Percentiles rank a stretch among this genome's conserved stretches.
These are phyloP conservation scores for Agriopis aurantiaria DNA, from an alignment of 2,888 invertebrate species.

Conservation along the genomic window DNA sequence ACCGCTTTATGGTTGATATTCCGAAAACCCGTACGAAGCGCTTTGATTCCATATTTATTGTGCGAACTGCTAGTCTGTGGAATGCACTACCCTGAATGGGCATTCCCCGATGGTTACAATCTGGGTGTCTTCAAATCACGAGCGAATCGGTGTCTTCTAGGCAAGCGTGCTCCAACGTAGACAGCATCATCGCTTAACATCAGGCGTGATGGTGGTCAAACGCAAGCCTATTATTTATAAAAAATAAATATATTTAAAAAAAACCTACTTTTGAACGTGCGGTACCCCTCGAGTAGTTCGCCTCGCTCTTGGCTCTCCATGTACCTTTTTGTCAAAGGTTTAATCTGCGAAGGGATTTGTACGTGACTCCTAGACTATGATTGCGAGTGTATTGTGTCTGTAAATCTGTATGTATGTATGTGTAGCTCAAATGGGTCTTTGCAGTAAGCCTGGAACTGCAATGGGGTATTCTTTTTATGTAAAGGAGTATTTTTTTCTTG, in stretches of 20 bases:
- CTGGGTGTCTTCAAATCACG: too few species aligned
- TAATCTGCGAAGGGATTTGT: constrained; percentile 35
- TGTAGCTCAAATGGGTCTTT: constrained; percentile 16
- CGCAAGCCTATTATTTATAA: too few species aligned
- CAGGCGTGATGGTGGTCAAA: too few species aligned
- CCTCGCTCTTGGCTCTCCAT: constrained; percentile 1
- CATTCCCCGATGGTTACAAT: too few species aligned
- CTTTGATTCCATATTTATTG: too few species aligned
- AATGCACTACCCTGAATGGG: too few species aligned
- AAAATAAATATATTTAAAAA: not conserved
- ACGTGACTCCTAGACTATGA: constrained; percentile 31
- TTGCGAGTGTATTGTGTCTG: constrained; percentile 21
- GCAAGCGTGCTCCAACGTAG: too few species aligned
- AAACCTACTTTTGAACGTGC: not conserved
- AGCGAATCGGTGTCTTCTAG: too few species aligned
- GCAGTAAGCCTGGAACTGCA: constrained; percentile 8
- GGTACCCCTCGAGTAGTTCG: not conserved
- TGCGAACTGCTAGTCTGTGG: too few species aligned
- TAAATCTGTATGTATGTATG: not conserved
- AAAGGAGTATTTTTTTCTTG: not conserved
- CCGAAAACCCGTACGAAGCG: too few species aligned
- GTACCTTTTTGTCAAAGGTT: constrained; percentile 37
- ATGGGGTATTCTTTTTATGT: not conserved
- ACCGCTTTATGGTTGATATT: too few species aligned
- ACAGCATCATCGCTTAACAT: too few species aligned